phyloP scores from a whole-genome alignment of 2,113 vertebrate genomes.

The Micronycteris hirsuta region DNA sequence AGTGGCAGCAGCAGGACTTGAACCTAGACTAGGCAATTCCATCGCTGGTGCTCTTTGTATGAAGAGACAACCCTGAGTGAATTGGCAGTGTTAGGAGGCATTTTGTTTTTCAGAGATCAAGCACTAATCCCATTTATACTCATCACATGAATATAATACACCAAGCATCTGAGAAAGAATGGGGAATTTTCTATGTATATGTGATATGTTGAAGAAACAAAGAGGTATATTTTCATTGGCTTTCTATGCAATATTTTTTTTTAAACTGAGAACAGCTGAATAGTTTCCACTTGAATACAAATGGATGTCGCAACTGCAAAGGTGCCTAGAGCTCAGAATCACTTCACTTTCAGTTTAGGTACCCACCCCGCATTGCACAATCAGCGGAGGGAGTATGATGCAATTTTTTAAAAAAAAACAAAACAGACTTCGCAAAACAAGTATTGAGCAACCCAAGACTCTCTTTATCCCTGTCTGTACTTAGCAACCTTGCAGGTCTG shows the following conservation, averaged over 20 bases:
- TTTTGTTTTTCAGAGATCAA: background rate
- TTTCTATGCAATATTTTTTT: conserved; percentile 5
- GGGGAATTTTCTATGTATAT: background rate
- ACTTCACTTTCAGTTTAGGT: conserved; percentile 73
- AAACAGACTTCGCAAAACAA: conserved; percentile 77
- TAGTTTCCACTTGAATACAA: conserved; percentile 63
- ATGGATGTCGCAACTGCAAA: conserved; percentile 67
- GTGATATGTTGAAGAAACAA: background rate
- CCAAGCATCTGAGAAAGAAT: background rate
- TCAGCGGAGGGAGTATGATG: conserved; percentile 63
- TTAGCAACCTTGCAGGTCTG: conserved; percentile 75
- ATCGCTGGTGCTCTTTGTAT: background rate
- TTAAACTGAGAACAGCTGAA: conserved; percentile 20
- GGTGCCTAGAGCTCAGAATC: conserved; percentile 65
- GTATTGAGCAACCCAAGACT: conserved; percentile 75
- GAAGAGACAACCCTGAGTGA: background rate
- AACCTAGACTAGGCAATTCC: background rate
- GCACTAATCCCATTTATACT: background rate
- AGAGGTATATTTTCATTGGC: conserved; percentile 27
- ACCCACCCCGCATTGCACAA: conserved; percentile 80
- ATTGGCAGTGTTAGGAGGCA: background rate
- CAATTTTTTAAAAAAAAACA: conserved; percentile 75
- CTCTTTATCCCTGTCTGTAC: conserved; percentile 71
- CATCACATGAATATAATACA: too few species aligned
- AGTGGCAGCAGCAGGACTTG: background rate